Evolutionary conservation across 1,140 invertebrate species (phyloP), one percentile per base, ranked within the genome.

Genomic region (Drosophila obscura): DNA sequence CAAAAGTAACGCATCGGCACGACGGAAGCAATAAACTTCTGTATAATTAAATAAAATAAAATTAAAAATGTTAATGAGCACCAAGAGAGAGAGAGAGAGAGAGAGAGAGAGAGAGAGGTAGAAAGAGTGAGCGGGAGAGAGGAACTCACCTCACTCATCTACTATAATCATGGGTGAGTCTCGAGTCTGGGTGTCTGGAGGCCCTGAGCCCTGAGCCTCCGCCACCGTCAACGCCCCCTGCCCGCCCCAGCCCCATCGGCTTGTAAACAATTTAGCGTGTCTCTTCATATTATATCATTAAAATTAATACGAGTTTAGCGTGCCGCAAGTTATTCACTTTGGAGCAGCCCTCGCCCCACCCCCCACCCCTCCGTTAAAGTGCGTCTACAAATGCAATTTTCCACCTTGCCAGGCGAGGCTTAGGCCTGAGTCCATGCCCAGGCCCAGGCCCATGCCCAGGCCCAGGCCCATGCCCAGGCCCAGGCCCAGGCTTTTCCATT

Each of bases 41-140:
- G 83, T 87, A 88, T 87, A 87, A 87, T 87, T 88, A 87, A 83
- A 87, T 87, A 87, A 87, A 87, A 87, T 87, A 80, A 87, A 87
- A 87, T 87, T 87, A 83, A 83, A 83, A 88, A 87, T 85, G 83
- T 82, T 87, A 87, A 87, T 87, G 79, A 87, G 77, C 62, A 43
- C 55, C 11, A 31, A 44, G 16, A 52, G 31, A 39, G 16, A 43
- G 7, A 24, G 39, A 44, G 55, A 19, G 8, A 0, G 50, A 19
- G 8, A 3, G 41, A 44, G 16, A 52, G 31, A 28, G 16, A 48
- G 9, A 24, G 39, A 39, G 55, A 19, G 8, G 43, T 24, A 39
- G 16, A 48, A 7, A n/a, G 39, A 44, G 55, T 15, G 8, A 9
- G 9, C 13, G n/a, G n/a, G 35, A 43, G 48, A 4, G 3, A 31